Base-by-base conservation (phyloP, 35 echinoderm and acorn worm genomes). In the Apostichopus californicus region DNA sequence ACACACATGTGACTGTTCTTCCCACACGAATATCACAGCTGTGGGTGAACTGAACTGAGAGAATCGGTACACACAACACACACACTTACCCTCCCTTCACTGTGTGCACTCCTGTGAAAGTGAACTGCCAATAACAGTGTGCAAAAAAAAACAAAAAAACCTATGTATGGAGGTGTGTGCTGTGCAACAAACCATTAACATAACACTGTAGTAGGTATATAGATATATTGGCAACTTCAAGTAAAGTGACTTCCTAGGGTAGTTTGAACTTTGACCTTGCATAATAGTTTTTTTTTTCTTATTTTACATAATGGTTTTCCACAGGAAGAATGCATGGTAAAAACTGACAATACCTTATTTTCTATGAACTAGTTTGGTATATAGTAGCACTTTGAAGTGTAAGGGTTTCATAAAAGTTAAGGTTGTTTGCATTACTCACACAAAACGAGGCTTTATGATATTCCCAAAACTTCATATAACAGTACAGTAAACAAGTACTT, bases 211-310 rank as follows among this genome's bases (percentile, higher is more conserved):
- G 57, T 46, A 46, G 34, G 34, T 46, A 46, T 46, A 46, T 46
- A 46, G 34, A 46, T 46, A 55, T 85, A 60, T 85, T 0, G 55
- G 6, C 56, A 85, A 55, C 81, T 85, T 8, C 58, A 81, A 4
- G 55, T 15, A 85, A 18, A 22, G 71, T 75, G 54, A 25, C 81
- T 85, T 85, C 55, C 81, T 58, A 85, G 81, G 81, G 81, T 12
- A 85, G 81, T 59, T n/a, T 60, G 81, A 85, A 17, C 81, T 85
- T 85, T 85, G 14, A 85, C 81, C 81, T 59, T 58, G 55, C 81
- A 56, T 85, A 54, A 58, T 85, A 46, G 34, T 46, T 46, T 46
- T 46, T 46, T 46, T 46, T 3, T 46, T 46, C 1, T 46, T 46
- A 55, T 82, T 13, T 46, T 46, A 3, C 34, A 46, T 75, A 75